Base-by-base conservation (phyloP, 2,888 invertebrate species). In the Drosophila paracracens region DNA sequence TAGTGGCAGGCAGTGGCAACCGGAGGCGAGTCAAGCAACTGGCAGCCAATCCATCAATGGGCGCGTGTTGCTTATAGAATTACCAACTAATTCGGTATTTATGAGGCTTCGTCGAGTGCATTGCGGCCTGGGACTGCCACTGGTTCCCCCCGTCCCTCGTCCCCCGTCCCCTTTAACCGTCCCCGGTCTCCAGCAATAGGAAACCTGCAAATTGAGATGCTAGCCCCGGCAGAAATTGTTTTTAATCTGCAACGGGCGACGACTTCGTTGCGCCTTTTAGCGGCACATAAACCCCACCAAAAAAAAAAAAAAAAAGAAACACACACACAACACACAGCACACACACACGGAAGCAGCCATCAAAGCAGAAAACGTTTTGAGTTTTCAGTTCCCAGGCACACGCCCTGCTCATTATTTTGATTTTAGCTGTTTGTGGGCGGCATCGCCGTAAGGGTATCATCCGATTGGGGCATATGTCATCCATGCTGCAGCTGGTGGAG, bases 31-130 rank as follows among this genome's bases (percentile, higher is more conserved):
- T 25, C 70, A 69, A 68, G 73, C 68, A 75, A 64, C 59, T 60
- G 70, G 73, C 71, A 69, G 71, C 66, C 68, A 74, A 81, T 81
- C 89, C 89, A 87, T 86, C 91, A 86, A 90, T 92, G 90, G 92
- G 81, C 92, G 92, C 92, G 92, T 92, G 92, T 88, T 91, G 90
- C 92, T 92, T 92, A 92, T 92, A 92, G 92, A 92, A 92, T 92
- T 92, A 92, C 92, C 85, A 87, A 88, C 90, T 88, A 91, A 91
- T 91, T 91, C 91, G 82, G 90, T 91, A 91, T 91, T 91, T 91
- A 91, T 91, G 91, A 91, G 91, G 91, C 91, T 91, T 91, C 91
- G 79, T 88, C 82, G 80, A 80, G 80, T 76, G 79, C 76, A 79
- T 76, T 79, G 80, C 70, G 79, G 69, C 78, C 74, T 58, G 57